Conservation (phyloP, 2,113 vertebrate species). For the Brachyhypopomus occidentalis region DNA sequence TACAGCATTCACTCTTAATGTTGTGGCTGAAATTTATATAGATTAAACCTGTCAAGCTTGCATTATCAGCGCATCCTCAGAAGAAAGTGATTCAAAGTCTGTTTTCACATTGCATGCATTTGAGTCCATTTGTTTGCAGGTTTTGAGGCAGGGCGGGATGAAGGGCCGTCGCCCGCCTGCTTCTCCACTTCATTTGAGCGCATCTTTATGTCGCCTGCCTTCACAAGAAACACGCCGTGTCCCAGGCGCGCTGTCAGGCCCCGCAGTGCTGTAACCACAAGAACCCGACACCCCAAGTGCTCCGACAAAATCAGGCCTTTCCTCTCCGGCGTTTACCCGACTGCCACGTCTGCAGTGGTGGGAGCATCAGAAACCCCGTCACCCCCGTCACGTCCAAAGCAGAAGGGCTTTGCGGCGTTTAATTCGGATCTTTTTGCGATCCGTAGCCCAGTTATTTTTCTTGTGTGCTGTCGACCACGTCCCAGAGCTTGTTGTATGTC, state of each 20-base stretch:
- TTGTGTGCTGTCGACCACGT: slow-evolving; percentile 7
- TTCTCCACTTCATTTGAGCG: neutral
- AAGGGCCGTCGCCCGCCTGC: neutral
- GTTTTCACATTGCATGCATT: neutral
- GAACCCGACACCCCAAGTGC: neutral
- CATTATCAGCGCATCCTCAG: neutral
- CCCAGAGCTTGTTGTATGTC: neutral
- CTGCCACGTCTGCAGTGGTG: neutral
- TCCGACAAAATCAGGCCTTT: too few species aligned
- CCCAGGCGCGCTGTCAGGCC: neutral
- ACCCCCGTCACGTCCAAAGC: too few species aligned
- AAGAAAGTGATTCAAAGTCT: slow-evolving; percentile 20
- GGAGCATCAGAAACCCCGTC: neutral
- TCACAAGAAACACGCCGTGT: neutral
- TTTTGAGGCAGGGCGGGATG: slow-evolving; percentile 1
- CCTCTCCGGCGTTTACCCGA: neutral
- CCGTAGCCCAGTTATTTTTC: slow-evolving; percentile 27
- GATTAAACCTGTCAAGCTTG: neutral
- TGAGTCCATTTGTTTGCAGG: slow-evolving; percentile 29
- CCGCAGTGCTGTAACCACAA: neutral
- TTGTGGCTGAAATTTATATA: too few species aligned
- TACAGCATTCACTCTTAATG: too few species aligned
- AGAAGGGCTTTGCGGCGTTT: neutral
- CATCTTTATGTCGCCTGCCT: slow-evolving; percentile 16
- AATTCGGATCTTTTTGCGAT: slow-evolving; percentile 11